Evolutionary conservation across 2,797 vertebrate species (phyloP).

Genomic region (Silurus lanzhouensis): DNA sequence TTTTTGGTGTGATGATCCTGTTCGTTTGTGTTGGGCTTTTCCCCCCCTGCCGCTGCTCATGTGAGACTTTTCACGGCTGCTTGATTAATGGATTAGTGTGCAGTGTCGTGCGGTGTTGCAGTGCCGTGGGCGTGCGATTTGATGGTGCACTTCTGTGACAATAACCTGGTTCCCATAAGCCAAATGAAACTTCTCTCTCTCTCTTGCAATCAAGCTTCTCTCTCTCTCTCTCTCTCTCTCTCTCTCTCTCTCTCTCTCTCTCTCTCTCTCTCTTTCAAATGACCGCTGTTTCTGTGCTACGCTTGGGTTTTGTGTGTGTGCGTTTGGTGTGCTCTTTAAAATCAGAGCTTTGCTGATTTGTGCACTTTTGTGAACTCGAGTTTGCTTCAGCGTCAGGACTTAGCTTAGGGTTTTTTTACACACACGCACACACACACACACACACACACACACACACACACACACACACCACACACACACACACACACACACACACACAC

Average conservation of each 20-base stretch:
- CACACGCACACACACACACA: no score
- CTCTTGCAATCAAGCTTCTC: no score
- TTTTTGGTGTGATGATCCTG: slow-evolving; percentile 22
- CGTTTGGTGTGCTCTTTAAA: slow-evolving; percentile 33
- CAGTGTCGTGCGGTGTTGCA: slow-evolving; percentile 1
- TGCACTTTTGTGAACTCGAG: not conserved
- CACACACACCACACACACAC: no score
- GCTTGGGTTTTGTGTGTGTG: slow-evolving; percentile 56
- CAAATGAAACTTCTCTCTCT: slow-evolving; percentile 28
- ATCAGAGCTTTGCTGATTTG: slow-evolving; percentile 13
- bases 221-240: not conserved
- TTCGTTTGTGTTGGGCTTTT: slow-evolving; percentile 25
- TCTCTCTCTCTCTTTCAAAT: slow-evolving; percentile 40
- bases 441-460: no score
- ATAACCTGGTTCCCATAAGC: slow-evolving; percentile 22
- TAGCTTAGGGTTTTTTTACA: not conserved
- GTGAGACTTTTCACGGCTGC: slow-evolving; percentile 24
- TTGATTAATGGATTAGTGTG: slow-evolving; percentile 26
- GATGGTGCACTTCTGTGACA: slow-evolving; percentile 11
- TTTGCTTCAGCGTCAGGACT: not conserved
- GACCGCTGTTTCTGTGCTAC: slow-evolving; percentile 43
- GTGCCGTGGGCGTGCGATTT: slow-evolving; percentile 20
- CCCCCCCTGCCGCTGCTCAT: not conserved
- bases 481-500: no score
- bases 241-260: not conserved